Base-by-base conservation (phyloP, 2,888 invertebrate species). In the Bombylius major region DNA sequence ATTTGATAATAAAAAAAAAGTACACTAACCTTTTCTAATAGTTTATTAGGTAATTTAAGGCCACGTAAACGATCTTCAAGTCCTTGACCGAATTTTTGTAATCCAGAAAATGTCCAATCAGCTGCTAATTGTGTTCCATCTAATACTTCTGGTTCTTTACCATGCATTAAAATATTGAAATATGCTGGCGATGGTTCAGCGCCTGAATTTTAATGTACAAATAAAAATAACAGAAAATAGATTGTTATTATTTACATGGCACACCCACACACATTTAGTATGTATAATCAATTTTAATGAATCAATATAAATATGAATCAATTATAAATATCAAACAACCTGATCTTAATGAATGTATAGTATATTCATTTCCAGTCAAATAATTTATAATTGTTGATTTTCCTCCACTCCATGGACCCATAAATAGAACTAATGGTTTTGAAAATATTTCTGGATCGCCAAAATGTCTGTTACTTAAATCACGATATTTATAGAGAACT, bases 401-500 rank as follows among this genome's bases (percentile, higher is more conserved):
- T 61, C 96, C 96, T 58, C 94, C 93, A 67, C 93, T 93, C 91
- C 94, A 95, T 46, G 95, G 94, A 47, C 96, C 96, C 88, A 95
- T 90, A 68, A 95, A 91, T 6, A 96, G 78, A 54, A 95, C 82
- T 67, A 95, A 77, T 4, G 96, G 95, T 69, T 94, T 95, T 5
- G 93, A 91, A 72, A 92, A 92, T 68, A 95, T 92, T 79, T 96
- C 94, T 4, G 92, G 88, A 76, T 95, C 95, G 67, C 91, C 89
- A 68, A 92, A 91, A 75, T 89, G 91, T 62, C 92, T 81, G 71
- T 92, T 92, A 70, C 93, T 93, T 56, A 95, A 79, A 72, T 94
- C 93, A 65, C 90, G 82, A 70, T 93, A 95, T 71, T 91, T 93
- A 74, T 92, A 96, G 39, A 90, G 74, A n/a, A 80, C 82, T 78